These are phyloP conservation scores for Peromyscus californicus DNA, from an alignment of 2,113 vertebrate species.

Conservation along the genomic window DNA sequence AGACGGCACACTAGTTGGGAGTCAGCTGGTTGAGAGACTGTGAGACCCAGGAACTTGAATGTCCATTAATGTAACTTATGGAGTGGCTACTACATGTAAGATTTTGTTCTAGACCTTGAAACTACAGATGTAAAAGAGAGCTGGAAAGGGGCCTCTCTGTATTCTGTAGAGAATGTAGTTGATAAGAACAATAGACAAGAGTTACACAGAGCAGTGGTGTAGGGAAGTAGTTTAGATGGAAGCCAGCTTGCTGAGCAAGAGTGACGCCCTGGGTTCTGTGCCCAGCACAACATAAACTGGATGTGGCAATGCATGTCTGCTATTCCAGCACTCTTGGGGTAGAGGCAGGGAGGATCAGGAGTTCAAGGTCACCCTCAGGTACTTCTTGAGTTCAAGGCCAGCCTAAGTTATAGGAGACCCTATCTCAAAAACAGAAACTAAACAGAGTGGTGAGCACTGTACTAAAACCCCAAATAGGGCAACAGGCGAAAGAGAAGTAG, in stretches of 20 bases:
- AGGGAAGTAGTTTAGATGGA: background rate
- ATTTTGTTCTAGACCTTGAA: slow-evolving; percentile 8
- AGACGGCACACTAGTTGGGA: background rate
- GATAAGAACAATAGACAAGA: background rate
- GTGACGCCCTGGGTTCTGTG: background rate
- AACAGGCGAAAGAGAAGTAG: background rate
- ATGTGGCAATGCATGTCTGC: no score
- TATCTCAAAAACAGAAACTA: background rate
- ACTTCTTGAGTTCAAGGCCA: background rate
- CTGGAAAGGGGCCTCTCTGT: background rate
- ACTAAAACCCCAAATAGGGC: background rate
- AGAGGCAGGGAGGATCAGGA: background rate
- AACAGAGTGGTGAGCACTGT: background rate
- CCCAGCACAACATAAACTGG: background rate
- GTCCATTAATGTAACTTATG: background rate
- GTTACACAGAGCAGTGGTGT: background rate
- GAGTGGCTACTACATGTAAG: background rate
- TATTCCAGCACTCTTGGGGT: background rate
- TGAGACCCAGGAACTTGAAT: background rate
- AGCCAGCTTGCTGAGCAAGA: no score
- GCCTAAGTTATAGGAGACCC: background rate
- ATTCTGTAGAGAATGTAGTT: background rate
- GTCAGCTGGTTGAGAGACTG: background rate
- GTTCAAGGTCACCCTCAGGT: background rate
- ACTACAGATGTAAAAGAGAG: background rate